Base-by-base conservation (phyloP, 2,888 invertebrate species). In the Orgyia antiqua region DNA sequence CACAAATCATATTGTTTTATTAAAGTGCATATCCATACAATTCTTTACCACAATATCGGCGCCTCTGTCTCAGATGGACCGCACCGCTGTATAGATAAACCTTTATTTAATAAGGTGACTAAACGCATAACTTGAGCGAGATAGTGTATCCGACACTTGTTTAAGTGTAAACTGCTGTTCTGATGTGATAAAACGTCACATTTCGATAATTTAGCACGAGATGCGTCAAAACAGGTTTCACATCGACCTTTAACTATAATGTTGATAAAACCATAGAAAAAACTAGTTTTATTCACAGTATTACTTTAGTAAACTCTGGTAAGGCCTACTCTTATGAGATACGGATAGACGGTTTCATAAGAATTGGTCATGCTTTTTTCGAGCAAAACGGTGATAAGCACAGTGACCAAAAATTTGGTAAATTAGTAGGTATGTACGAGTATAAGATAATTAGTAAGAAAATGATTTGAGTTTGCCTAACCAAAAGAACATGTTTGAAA, bases 101-200 rank as follows among this genome's bases (percentile, higher is more conserved):
- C 57, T 51, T 72, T 78, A 75, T 78, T 80, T 77, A 79, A 79
- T 78, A 77, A 76, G 69, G 71, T 65, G 56, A 68, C 68, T 71
- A 68, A 76, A 77, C 69, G 72, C 74, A 77, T 76, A 78, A 77
- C 63, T 75, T 61, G 51, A 40, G 39, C 30, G 49, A 53, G 71
- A 73, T 75, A 75, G 61, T 65, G 68, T 70, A 68, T 53, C 51
- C 53, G 71, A 78, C 74, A 75, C 79, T 78, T 77, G 76, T 83
- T 79, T 79, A 82, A 83, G 82, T 83, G 84, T 82, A 82, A 78
- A 82, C 74, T 79, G 79, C 66, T 83, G 84, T 83, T 79, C 71
- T 70, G 68, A 68, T 61, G 64, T 58, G 79, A 83, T 83, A 82
- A 82, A 68, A 67, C 57, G 69, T 75, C 74, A 75, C 80, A 82